Percentiles rank a stretch among this genome's conserved stretches.
These are phyloP conservation scores for Orestias chungarensis DNA, from an alignment of 2,797 vertebrate genomes.

Conservation along the genomic window DNA sequence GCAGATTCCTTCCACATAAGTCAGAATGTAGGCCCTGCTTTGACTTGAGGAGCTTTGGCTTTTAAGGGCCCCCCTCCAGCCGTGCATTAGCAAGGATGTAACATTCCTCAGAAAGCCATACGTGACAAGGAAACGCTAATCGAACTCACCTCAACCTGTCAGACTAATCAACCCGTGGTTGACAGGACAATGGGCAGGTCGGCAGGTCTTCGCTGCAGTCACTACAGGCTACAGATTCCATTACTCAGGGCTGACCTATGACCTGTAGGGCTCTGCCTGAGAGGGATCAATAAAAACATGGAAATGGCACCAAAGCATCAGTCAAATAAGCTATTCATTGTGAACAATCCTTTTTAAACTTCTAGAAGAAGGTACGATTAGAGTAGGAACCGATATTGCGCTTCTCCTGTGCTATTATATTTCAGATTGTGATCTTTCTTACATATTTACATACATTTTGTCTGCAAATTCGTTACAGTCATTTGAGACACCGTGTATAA, in stretches of 20 bases:
- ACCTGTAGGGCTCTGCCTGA: slow-evolving; percentile 48
- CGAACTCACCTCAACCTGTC: slow-evolving; percentile 65
- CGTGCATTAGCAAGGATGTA: slow-evolving; percentile 47
- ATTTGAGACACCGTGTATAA: not conserved
- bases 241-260: slow-evolving; percentile 63
- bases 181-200: slow-evolving; percentile 69
- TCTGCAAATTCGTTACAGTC: not conserved
- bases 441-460: not conserved
- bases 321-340: too few species aligned
- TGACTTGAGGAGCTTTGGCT: slow-evolving; percentile 37
- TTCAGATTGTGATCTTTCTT: not conserved
- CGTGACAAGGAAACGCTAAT: slow-evolving; percentile 61
- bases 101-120: slow-evolving; percentile 62
- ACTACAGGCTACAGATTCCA: slow-evolving; percentile 66
- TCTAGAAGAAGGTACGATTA: too few species aligned
- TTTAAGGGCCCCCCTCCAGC: slow-evolving; percentile 58
- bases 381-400: too few species aligned
- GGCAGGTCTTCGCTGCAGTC: slow-evolving; percentile 58
- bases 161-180: slow-evolving; percentile 62
- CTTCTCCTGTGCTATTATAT: not conserved
- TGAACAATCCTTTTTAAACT: too few species aligned
- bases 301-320: slow-evolving; percentile 35
- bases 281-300: slow-evolving; percentile 50
- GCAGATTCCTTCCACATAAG: slow-evolving; percentile 6
- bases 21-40: slow-evolving; percentile 49